Percentiles rank a stretch among this genome's conserved stretches.
These are phyloP conservation scores for Archocentrus centrarchus DNA, from an alignment of 2,113 vertebrate species.

Conservation along the genomic window DNA sequence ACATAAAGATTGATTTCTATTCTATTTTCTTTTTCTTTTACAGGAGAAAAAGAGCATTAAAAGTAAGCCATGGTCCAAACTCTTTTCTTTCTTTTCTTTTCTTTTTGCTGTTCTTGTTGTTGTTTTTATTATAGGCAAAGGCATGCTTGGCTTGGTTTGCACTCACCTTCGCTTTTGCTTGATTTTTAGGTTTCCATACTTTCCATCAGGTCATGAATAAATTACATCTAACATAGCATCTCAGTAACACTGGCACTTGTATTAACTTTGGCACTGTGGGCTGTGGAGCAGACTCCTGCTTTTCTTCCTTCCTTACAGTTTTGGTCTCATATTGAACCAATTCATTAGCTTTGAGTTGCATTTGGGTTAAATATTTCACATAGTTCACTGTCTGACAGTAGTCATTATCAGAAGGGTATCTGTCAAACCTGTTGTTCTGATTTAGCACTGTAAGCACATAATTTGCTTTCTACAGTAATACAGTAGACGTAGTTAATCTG, in stretches of 20 bases:
- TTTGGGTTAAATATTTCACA: constrained; percentile 23
- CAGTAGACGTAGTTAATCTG: constrained; percentile 60
- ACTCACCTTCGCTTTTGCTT: constrained; percentile 77
- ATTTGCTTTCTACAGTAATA: constrained; percentile 65
- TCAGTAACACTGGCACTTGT: constrained; percentile 46
- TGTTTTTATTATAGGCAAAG: constrained; percentile 56
- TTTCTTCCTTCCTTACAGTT: neutral
- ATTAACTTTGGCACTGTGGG: constrained; percentile 32
- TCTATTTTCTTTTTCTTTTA: constrained; percentile 84
- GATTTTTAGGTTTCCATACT: constrained; percentile 77
- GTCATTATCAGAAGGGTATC: neutral
- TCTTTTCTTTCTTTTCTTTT: constrained; percentile 61
- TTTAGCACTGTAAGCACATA: constrained; percentile 59
- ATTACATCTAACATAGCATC: constrained; percentile 71
- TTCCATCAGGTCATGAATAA: constrained; percentile 72
- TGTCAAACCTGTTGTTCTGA: constrained; percentile 50
- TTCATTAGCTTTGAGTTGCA: constrained; percentile 22
- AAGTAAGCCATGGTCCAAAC: constrained; percentile 84
- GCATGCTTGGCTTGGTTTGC: constrained; percentile 83
- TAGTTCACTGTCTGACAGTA: constrained; percentile 10
- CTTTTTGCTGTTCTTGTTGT: constrained; percentile 31
- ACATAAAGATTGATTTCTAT: constrained; percentile 80
- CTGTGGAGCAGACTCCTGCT: constrained; percentile 12
- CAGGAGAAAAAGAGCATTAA: constrained; percentile 89
- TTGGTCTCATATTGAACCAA: constrained; percentile 7